phyloP scores from a whole-genome alignment of 1,140 invertebrate species.

The Drosophila navojoa region DNA sequence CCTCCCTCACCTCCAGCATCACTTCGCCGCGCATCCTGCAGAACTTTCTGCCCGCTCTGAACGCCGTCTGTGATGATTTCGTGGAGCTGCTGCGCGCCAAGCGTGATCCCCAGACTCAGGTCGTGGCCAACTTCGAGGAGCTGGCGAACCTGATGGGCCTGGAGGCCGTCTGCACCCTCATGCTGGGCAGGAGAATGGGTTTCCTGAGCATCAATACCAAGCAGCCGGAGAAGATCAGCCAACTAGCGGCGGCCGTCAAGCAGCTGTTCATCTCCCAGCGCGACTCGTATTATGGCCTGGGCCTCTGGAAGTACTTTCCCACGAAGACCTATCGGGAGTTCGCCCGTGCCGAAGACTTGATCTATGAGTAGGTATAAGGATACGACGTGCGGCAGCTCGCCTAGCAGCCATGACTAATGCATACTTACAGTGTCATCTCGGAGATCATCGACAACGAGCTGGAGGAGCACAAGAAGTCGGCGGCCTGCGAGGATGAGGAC shows the following conservation, averaged over 20 bases:
- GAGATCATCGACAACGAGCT: constrained; percentile 88
- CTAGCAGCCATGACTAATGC: constrained; percentile 31
- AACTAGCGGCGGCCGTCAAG: constrained; percentile 89
- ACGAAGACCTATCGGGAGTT: constrained; percentile 90
- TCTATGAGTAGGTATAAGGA: constrained; percentile 87
- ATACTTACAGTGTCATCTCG: constrained; percentile 88
- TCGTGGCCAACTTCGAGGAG: constrained; percentile 88
- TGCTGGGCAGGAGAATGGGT: constrained; percentile 91
- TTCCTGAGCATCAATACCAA: constrained; percentile 87
- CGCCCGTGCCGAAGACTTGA: constrained; percentile 89
- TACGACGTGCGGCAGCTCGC: neutral
- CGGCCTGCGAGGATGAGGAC: constrained; percentile 85
- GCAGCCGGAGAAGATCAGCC: constrained; percentile 85
- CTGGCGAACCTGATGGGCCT: constrained; percentile 90
- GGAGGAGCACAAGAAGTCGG: constrained; percentile 70
- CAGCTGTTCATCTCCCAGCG: constrained; percentile 90
- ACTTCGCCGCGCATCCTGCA: constrained; percentile 91
- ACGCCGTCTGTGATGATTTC: constrained; percentile 92
- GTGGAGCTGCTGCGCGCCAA: constrained; percentile 87
- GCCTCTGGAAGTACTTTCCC: constrained; percentile 92
- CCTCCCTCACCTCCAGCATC: constrained; percentile 90
- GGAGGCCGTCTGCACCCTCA: constrained; percentile 91
- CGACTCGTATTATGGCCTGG: constrained; percentile 92
- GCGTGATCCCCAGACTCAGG: constrained; percentile 84
- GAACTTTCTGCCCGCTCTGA: constrained; percentile 90